These are phyloP conservation scores for Rhaphigaster nebulosa DNA, from an alignment of 2,888 invertebrate genomes.

Conservation along the genomic window DNA sequence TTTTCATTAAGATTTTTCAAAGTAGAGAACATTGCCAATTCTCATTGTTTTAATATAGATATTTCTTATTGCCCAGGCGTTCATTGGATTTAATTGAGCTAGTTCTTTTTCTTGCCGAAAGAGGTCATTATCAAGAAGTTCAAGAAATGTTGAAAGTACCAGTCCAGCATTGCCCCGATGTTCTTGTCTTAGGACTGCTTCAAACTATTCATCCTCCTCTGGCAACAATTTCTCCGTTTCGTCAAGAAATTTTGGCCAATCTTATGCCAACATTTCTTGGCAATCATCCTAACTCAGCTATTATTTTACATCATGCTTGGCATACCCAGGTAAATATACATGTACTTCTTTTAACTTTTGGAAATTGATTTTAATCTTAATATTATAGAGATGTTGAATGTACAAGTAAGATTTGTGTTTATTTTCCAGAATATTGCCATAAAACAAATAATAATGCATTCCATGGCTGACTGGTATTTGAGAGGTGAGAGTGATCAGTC, in stretches of 20 bases:
- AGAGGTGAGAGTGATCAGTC: constrained; percentile 94
- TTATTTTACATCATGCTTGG: constrained; percentile 98
- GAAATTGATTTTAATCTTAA: background rate
- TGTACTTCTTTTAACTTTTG: background rate
- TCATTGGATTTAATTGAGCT: constrained; percentile 92
- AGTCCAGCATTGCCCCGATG: constrained; percentile 93
- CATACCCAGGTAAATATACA: constrained; percentile 75
- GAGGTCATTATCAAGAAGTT: constrained; percentile 85
- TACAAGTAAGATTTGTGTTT: background rate
- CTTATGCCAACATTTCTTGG: constrained; percentile 94
- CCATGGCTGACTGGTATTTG: constrained; percentile 98
- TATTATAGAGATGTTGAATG: background rate
- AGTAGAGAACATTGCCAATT: background rate
- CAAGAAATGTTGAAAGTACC: constrained; percentile 94
- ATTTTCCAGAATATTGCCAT: constrained; percentile 61
- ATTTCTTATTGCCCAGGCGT: constrained; percentile 71
- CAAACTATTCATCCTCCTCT: constrained; percentile 85
- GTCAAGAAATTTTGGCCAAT: constrained; percentile 89
- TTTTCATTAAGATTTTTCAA: background rate
- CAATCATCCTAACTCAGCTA: constrained; percentile 96
- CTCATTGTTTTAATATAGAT: background rate
- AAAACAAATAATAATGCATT: constrained; percentile 91
- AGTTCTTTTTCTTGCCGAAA: constrained; percentile 87
- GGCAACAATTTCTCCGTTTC: constrained; percentile 79
- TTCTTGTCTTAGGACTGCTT: constrained; percentile 88